phyloP scores from a whole-genome alignment of 1,140 invertebrate genomes.

The Eciton burchellii region DNA sequence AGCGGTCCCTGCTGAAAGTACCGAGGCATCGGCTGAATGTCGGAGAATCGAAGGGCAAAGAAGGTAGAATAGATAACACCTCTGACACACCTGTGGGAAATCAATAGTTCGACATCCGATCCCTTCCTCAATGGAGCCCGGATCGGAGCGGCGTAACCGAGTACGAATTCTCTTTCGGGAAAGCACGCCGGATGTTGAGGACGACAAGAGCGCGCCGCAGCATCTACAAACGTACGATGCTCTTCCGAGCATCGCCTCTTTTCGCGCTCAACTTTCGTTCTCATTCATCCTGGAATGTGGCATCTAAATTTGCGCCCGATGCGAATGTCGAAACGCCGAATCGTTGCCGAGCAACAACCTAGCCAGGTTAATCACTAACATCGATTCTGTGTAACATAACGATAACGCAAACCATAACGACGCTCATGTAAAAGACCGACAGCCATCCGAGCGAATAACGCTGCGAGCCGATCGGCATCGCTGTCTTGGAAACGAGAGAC shows the following conservation, averaged over 20 bases:
- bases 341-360: constrained; percentile 29
- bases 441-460: constrained; percentile 48
- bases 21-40: constrained; percentile 35
- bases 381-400: constrained; percentile 48
- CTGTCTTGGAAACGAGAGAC: constrained; percentile 51
- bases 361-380: constrained; percentile 50
- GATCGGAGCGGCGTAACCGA: constrained; percentile 29
- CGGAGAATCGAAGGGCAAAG: constrained; percentile 43
- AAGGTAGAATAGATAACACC: constrained; percentile 49
- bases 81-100: constrained; percentile 58
- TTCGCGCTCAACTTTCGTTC: no score
- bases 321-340: constrained; percentile 22
- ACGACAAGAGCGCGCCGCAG: background rate
- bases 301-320: constrained; percentile 6
- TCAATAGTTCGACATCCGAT: constrained; percentile 53
- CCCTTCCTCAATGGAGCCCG: constrained; percentile 31
- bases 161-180: constrained; percentile 24
- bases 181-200: background rate
- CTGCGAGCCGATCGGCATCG: constrained; percentile 48
- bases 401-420: constrained; percentile 48
- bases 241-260: background rate
- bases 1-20: constrained; percentile 34
- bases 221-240: background rate
- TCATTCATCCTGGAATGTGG: background rate
- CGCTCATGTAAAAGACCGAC: constrained; percentile 57